Base-by-base conservation (phyloP, 2,797 vertebrate genomes). In the Sarcoramphus papa region DNA sequence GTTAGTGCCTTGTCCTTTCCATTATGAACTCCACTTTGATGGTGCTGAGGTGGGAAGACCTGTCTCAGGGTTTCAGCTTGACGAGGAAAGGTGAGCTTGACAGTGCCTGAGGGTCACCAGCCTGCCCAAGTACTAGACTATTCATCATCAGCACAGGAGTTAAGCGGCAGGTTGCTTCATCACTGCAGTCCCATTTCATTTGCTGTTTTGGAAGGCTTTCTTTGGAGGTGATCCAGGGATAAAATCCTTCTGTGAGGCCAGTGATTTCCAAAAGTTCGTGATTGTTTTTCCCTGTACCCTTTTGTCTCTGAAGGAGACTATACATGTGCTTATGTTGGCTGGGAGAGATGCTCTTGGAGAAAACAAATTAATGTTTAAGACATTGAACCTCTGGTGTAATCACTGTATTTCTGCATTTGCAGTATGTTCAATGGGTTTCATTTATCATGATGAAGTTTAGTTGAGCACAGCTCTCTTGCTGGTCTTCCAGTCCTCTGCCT, bases 401-500 rank as follows among this genome's bases (percentile, higher is more conserved):
- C 88, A 65, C 76, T 4, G 41, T 68, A 70, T 95, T 96, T 93
- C 94, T 96, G 92, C 72, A 15, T 97, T 95, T 94, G 83, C 92
- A 77, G 77, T 73, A 16, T 33, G 83, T 93, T 90, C 84, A 28
- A 75, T 53, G 57, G 81, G 45, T 85, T 94, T 91, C 92, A 95
- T 97, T 96, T 95, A 94, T 97, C 94, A 95, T 85, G 83, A 80
- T 94, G 96, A 93, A 85, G 95, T 94, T 95, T 68, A 88, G 86
- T 93, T 93, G 94, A 91, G 86, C 90, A 65, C 85, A 88, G 92
- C 92, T 89, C 90, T 93, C 85, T 92, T 64, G 91, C 93, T 87
- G 95, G 86, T 84, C 94, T 97, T 95, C 92, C 94, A 93, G 88
- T 88, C 90, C 94, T 97, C 92, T 97, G 95, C 96, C 95, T 68